Percentiles rank a stretch among this genome's conserved stretches.
Evolutionary conservation across 2,888 invertebrate species (phyloP).

Genomic region (Ichneumoninae sp.): DNA sequence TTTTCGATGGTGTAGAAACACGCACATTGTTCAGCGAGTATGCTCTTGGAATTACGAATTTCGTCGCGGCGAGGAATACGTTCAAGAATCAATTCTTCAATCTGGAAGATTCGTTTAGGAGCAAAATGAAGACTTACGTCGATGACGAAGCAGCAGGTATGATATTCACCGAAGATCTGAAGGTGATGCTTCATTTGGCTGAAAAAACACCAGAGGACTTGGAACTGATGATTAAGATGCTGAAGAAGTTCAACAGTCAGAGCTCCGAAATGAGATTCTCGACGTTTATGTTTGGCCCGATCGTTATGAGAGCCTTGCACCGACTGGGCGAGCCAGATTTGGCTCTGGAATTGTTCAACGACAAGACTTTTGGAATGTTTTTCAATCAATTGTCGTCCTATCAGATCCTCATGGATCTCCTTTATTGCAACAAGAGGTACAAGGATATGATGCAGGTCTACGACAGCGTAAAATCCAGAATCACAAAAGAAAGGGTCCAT

Average conservation of each 20-base stretch:
- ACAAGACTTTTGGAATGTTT: conserved; percentile 87
- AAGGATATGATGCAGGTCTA: conserved; percentile 88
- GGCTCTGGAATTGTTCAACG: conserved; percentile 88
- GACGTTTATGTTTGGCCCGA: conserved; percentile 92
- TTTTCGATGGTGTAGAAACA: conserved; percentile 68
- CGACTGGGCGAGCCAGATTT: conserved; percentile 88
- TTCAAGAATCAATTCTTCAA: conserved; percentile 87
- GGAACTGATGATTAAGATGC: conserved; percentile 88
- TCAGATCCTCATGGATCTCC: conserved; percentile 89
- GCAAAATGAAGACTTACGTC: conserved; percentile 89
- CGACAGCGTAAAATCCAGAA: conserved; percentile 87
- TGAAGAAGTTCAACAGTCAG: conserved; percentile 90
- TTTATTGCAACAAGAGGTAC: conserved; percentile 89
- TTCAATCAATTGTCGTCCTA: conserved; percentile 90
- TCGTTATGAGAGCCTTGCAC: conserved; percentile 92
- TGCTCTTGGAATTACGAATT: conserved; percentile 88
- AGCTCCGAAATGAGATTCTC: conserved; percentile 90
- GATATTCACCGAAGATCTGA: conserved; percentile 94
- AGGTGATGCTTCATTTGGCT: conserved; percentile 91
- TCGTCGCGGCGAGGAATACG: conserved; percentile 85
- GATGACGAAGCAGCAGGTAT: conserved; percentile 86
- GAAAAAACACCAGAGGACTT: conserved; percentile 87
- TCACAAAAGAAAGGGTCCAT: conserved; percentile 88
- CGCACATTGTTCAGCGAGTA: conserved; percentile 86
- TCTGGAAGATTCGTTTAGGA: conserved; percentile 88